These are phyloP conservation scores for Gila orcuttii DNA, from an alignment of 2,113 vertebrate species.

Conservation along the genomic window DNA sequence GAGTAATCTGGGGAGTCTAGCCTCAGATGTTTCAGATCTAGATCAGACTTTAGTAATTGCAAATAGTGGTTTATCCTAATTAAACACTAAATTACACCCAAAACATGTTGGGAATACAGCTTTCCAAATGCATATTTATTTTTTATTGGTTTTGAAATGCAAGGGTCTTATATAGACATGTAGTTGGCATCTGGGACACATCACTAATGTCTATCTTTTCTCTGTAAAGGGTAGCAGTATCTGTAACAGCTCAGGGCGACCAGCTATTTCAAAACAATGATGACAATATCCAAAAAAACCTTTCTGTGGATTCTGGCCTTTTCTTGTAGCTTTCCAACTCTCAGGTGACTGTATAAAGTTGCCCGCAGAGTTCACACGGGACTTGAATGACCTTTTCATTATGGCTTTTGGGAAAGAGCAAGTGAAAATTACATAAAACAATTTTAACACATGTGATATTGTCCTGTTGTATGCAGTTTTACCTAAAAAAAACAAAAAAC, in stretches of 20 bases:
- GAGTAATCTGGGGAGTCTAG: constrained; percentile 4
- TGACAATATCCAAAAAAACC: constrained; percentile 40
- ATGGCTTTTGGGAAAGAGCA: constrained; percentile 17
- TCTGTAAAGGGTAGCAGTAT: constrained; percentile 8
- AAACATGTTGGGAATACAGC: background rate
- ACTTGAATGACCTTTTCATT: constrained; percentile 48
- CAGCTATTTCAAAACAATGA: constrained; percentile 26
- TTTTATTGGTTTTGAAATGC: constrained; percentile 10
- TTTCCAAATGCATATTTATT: background rate
- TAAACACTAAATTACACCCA: constrained; percentile 7
- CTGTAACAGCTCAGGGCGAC: constrained; percentile 28
- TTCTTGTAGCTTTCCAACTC: constrained; percentile 32
- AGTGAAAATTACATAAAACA: constrained; percentile 47
- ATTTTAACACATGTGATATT: constrained; percentile 28
- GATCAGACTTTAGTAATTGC: constrained; percentile 21
- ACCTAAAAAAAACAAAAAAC: background rate
- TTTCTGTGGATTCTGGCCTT: constrained; percentile 40
- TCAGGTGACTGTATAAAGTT: constrained; percentile 26
- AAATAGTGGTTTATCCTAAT: constrained; percentile 17
- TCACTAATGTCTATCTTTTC: constrained; percentile 24
- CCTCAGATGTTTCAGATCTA: constrained; percentile 37
- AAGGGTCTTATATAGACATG: background rate
- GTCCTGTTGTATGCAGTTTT: constrained; percentile 8
- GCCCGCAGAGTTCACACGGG: constrained; percentile 21
- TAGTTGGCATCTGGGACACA: background rate